These are phyloP conservation scores for Anthophora plumipes DNA, from an alignment of 2,888 invertebrate genomes.

Conservation along the genomic window DNA sequence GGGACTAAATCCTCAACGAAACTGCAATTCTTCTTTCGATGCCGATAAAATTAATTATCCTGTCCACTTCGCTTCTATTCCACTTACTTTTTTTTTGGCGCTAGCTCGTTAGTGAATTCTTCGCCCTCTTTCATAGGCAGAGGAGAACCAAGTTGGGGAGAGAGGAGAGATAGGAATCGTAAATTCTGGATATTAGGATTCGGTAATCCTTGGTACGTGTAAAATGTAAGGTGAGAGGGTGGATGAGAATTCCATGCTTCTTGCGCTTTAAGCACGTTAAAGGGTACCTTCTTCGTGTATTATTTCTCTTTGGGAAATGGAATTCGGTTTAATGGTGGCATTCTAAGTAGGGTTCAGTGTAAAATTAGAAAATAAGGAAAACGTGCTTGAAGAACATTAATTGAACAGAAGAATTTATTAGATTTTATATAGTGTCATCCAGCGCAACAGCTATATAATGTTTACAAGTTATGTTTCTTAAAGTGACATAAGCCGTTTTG, in stretches of 20 bases:
- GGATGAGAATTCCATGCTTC: neutral
- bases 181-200: conserved; percentile 59
- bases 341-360: too few species aligned
- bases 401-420: too few species aligned
- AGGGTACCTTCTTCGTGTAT: neutral
- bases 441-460: too few species aligned
- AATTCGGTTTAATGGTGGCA: too few species aligned
- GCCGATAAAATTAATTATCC: conserved; percentile 72
- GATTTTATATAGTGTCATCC: too few species aligned
- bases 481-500: too few species aligned
- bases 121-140: neutral
- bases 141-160: too few species aligned
- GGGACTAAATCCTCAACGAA: conserved; percentile 58
- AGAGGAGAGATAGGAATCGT: conserved; percentile 39
- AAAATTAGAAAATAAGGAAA: too few species aligned
- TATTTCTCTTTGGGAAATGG: too few species aligned
- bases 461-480: too few species aligned
- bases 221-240: neutral
- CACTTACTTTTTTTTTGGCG: conserved; percentile 40
- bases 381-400: too few species aligned
- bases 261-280: conserved; percentile 12
- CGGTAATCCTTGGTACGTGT: conserved; percentile 15
- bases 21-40: conserved; percentile 67
- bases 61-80: conserved; percentile 52
- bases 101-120: conserved; percentile 4